phyloP scores from a whole-genome alignment of 2,888 invertebrate genomes.

The Metopia argyrocephala region DNA sequence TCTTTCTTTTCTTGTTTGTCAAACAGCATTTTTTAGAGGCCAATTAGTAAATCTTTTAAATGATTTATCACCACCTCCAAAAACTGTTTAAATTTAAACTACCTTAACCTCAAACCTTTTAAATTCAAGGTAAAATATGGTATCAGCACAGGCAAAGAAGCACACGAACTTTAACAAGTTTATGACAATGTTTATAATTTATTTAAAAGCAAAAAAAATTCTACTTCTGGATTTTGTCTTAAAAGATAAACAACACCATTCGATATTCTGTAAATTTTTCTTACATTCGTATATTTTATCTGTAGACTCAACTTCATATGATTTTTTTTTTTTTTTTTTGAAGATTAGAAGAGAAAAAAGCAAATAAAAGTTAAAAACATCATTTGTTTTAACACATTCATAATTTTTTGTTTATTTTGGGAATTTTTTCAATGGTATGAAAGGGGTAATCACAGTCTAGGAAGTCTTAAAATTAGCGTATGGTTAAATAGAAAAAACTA shows the following conservation, averaged over 20 bases:
- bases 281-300: conserved; percentile 1
- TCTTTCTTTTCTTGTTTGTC: background rate
- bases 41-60: conserved; percentile 25
- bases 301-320: conserved; percentile 6
- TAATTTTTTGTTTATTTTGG: conserved; percentile 5
- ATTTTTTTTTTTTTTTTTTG: conserved; percentile 23
- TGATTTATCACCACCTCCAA: background rate
- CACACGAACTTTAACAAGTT: conserved; percentile 10
- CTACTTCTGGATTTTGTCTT: background rate
- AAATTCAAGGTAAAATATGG: conserved; percentile 25
- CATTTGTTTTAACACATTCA: conserved; percentile 49
- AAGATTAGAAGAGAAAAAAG: background rate
- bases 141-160: background rate
- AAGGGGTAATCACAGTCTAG: conserved; percentile 10
- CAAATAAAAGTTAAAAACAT: background rate
- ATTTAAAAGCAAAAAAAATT: conserved; percentile 16
- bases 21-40: background rate
- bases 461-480: background rate
- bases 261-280: conserved; percentile 12
- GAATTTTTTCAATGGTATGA: background rate
- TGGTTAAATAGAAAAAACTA: too few species aligned
- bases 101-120: conserved; percentile 48
- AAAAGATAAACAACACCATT: conserved; percentile 36
- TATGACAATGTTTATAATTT: conserved; percentile 52
- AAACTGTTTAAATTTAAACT: conserved; percentile 6